phyloP scores from a whole-genome alignment of 2,797 vertebrate species.

The Pipistrellus pygmaeus region DNA sequence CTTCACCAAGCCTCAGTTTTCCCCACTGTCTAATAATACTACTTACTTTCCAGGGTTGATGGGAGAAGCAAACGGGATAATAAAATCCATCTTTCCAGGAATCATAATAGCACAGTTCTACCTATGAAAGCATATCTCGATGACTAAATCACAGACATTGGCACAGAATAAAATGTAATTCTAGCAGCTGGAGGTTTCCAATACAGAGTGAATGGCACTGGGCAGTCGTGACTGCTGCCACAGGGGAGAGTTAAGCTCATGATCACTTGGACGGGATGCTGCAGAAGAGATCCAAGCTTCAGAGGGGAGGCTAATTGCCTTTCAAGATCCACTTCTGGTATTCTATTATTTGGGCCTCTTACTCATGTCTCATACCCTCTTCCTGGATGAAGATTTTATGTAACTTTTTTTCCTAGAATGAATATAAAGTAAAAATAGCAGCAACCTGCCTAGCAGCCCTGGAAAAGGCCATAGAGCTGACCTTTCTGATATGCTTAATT shows the following conservation, averaged over 20 bases:
- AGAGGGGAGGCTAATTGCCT: background rate
- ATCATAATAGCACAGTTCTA: background rate
- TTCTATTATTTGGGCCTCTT: background rate
- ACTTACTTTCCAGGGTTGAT: background rate
- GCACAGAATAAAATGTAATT: background rate
- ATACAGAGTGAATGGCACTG: background rate
- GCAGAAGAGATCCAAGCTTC: background rate
- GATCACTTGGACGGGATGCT: background rate
- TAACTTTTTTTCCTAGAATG: constrained; percentile 18
- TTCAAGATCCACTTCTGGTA: background rate
- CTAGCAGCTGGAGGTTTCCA: background rate
- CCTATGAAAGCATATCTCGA: background rate
- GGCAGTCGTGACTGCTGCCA: background rate
- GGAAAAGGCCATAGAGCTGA: background rate
- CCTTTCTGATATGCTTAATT: background rate
- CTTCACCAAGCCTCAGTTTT: background rate
- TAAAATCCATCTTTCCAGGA: constrained; percentile 13
- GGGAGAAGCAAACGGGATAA: background rate
- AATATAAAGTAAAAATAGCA: background rate
- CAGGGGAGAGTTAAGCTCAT: background rate
- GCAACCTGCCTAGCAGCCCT: background rate
- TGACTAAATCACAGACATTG: constrained; percentile 9
- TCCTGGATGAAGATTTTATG: background rate
- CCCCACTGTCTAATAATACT: background rate
- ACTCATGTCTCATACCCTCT: background rate